phyloP scores from a whole-genome alignment of 2,113 vertebrate genomes.

The Paraplagusia blochii region DNA sequence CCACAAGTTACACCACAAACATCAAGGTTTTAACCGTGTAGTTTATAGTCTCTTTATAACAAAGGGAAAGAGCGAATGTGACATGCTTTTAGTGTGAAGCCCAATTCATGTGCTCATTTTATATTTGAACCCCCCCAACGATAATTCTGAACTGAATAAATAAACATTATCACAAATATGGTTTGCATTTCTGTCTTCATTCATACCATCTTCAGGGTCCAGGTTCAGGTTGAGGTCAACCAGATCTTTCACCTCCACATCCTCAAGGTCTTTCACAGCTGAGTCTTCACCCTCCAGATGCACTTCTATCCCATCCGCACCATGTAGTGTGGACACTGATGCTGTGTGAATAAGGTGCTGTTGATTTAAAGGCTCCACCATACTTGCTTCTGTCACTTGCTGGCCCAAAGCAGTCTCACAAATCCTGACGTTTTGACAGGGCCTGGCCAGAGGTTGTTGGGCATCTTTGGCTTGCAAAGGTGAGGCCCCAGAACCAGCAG shows the following conservation, averaged over 20 bases:
- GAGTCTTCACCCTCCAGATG: slow-evolving; percentile 92
- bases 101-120: too few species aligned
- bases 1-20: not conserved
- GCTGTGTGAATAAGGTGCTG: slow-evolving; percentile 28
- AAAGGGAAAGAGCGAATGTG: too few species aligned
- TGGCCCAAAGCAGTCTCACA: slow-evolving; percentile 66
- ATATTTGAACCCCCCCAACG: too few species aligned
- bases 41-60: too few species aligned
- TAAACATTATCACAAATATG: too few species aligned
- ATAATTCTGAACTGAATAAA: too few species aligned
- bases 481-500: not conserved
- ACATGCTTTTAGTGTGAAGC: too few species aligned
- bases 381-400: slow-evolving; percentile 67
- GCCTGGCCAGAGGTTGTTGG: slow-evolving; percentile 56
- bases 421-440: slow-evolving; percentile 58
- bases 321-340: slow-evolving; percentile 55
- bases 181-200: not conserved
- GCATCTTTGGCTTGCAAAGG: slow-evolving; percentile 54
- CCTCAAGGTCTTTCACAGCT: slow-evolving; percentile 90
- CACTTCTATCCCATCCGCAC: slow-evolving; percentile 81
- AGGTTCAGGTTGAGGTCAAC: slow-evolving; percentile 95
- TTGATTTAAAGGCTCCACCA: slow-evolving; percentile 73
- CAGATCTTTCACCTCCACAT: slow-evolving; percentile 96
- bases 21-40: too few species aligned
- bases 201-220: slow-evolving; percentile 81